Evolutionary conservation across 2,888 invertebrate species (phyloP), one percentile per base, ranked within the genome.

Genomic region (Patella pellucida): DNA sequence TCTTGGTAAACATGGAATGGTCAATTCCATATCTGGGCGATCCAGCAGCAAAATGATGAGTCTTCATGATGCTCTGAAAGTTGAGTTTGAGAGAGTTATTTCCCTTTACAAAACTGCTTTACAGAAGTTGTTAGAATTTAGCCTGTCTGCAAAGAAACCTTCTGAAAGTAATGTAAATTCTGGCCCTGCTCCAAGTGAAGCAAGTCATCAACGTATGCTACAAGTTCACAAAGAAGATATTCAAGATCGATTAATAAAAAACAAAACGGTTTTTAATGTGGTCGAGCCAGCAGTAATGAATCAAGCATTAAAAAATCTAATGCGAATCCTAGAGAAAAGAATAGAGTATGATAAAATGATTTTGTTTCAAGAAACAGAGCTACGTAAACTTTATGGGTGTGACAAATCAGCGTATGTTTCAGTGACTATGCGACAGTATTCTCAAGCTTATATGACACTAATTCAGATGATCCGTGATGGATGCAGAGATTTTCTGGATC

Each of bases 261-360:
- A 97, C 92, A 96, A 97, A 91, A 95, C 96, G 0, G 92, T 97
- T 56, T 92, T 96, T 79, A 97, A 93, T 84, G 92, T 92, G 12
- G 91, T 92, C 16, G 93, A 93, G 82, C 93, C 96, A 69, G 94
- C 96, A 77, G 92, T 97, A 83, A 95, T 95, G 88, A 96, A 96
- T 89, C 95, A 95, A 52, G 94, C 94, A 3, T 90, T 97, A 84
- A 94, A 95, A 86, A 95, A 95, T 90, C 92, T 97, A 74, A 92
- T 97, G 78, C 82, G 91, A 27, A 92, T 92, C 70, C 92, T 97
- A 67, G 94, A 95, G 70, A 93, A 94, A 41, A 93, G 97, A 80
- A 96, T 97, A 69, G 96, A 97, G 90, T 95, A 95, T 88, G 97
- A 97, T 92, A 97, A 97, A 91, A 96, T 96, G 76, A 96, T 96